phyloP scores from a whole-genome alignment of 92 coral and sea anemone genomes.

The Porites cylindrica region DNA sequence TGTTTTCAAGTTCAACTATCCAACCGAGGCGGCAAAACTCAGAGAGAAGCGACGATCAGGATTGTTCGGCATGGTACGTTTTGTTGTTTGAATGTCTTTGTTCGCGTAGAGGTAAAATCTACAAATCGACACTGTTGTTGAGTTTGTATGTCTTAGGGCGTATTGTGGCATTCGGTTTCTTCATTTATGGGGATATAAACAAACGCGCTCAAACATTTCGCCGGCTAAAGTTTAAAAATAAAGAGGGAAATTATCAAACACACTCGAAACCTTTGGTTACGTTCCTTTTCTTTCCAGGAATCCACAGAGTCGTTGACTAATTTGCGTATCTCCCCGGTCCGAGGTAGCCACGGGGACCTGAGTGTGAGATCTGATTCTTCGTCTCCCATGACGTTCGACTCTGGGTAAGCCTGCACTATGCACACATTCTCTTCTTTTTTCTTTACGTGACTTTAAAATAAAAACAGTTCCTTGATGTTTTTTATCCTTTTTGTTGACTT shows the following conservation, averaged over 20 bases:
- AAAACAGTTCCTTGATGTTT: background rate
- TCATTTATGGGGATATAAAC: no score
- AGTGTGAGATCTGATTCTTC: slow-evolving; percentile 81
- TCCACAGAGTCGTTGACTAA: slow-evolving; percentile 80
- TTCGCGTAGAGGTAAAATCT: no score
- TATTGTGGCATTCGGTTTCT: no score
- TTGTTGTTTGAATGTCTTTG: no score
- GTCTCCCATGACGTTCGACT: slow-evolving; percentile 91
- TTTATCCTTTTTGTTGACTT: background rate
- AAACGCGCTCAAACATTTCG: no score
- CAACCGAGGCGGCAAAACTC: slow-evolving; percentile 94
- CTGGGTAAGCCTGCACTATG: slow-evolving; percentile 74
- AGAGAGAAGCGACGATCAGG: slow-evolving; percentile 91
- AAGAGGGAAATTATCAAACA: no score
- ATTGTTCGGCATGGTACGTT: slow-evolving; percentile 54
- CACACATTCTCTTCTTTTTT: background rate
- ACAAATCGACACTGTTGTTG: no score
- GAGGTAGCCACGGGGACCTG: slow-evolving; percentile 90
- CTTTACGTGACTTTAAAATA: background rate
- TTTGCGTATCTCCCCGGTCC: slow-evolving; percentile 79
- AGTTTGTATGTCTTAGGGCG: no score
- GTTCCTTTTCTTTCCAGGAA: slow-evolving; percentile 55
- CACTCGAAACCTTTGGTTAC: no score
- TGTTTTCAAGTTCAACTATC: slow-evolving; percentile 95
- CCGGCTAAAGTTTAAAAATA: no score